Evolutionary conservation across 23 tunicate species (phyloP).

Genomic region (Oikopleura albicans): DNA sequence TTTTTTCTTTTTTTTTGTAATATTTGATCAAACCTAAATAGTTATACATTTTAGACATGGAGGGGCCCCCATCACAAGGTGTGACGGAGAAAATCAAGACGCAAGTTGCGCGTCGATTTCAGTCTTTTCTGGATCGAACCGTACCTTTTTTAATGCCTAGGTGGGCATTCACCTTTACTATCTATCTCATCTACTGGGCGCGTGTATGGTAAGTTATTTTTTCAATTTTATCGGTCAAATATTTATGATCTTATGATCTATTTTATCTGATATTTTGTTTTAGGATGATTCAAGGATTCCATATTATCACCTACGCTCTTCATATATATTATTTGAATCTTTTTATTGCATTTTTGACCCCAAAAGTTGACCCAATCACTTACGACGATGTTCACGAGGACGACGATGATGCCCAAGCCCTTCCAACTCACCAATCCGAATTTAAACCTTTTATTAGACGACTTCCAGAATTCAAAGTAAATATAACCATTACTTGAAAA

Average conservation of each 20-base stretch:
- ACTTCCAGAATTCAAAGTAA: constrained; percentile 81
- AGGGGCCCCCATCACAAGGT: no score
- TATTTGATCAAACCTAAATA: no score
- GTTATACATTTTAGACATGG: no score
- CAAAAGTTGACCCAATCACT: constrained; percentile 81
- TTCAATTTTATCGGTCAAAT: background rate
- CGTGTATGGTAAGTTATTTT: constrained; percentile 28
- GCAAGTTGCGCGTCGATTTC: constrained; percentile 33
- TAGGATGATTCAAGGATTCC: constrained; percentile 79
- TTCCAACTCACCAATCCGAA: constrained; percentile 61
- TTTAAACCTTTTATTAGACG: constrained; percentile 78
- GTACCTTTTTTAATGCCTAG: constrained; percentile 54
- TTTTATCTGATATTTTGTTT: constrained; percentile 2
- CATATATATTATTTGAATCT: constrained; percentile 80
- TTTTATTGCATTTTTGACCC: constrained; percentile 86
- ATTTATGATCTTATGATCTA: background rate
- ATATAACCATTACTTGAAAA: constrained; percentile 17
- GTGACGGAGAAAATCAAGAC: no score
- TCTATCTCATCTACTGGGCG: constrained; percentile 55
- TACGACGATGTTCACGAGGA: constrained; percentile 28
- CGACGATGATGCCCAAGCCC: constrained; percentile 49
- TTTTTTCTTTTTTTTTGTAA: no score
- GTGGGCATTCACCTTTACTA: constrained; percentile 35
- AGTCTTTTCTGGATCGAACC: constrained; percentile 59
- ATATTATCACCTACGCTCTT: constrained; percentile 82